Conservation (phyloP, 2,113 vertebrate genomes). For the Mirza zaza region DNA sequence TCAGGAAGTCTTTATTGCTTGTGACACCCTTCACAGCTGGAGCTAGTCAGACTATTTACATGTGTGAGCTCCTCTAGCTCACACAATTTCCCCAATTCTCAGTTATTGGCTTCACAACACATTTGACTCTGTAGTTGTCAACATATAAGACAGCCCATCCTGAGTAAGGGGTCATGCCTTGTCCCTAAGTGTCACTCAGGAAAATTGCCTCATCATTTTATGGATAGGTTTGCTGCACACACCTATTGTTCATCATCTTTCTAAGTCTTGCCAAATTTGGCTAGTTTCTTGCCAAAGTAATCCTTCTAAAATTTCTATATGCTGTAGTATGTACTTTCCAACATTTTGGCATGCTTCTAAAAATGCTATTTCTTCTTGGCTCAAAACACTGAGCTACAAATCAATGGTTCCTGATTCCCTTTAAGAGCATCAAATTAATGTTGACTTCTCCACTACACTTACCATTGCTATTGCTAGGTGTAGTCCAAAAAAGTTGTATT, state of each 20-base stretch:
- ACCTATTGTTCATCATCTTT: neutral
- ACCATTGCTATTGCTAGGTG: neutral
- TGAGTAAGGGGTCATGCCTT: neutral
- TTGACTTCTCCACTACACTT: neutral
- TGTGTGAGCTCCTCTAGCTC: fast-evolving
- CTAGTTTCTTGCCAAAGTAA: neutral
- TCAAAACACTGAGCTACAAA: neutral
- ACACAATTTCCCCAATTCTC: neutral
- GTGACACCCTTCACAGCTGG: neutral
- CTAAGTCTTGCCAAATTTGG: neutral
- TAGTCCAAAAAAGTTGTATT: neutral
- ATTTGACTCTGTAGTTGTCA: neutral
- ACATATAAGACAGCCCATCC: neutral
- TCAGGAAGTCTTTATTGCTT: neutral
- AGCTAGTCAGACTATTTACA: fast-evolving
- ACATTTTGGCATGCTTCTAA: neutral
- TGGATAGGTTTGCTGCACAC: neutral
- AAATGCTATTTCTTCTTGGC: conserved; percentile 11
- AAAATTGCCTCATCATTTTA: neutral
- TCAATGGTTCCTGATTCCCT: neutral
- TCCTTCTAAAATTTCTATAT: neutral
- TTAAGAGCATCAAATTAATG: neutral
- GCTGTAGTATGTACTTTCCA: neutral
- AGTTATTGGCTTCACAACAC: neutral
- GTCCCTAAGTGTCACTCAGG: neutral